phyloP scores from a whole-genome alignment of 1,140 invertebrate species.

The Atta texana region DNA sequence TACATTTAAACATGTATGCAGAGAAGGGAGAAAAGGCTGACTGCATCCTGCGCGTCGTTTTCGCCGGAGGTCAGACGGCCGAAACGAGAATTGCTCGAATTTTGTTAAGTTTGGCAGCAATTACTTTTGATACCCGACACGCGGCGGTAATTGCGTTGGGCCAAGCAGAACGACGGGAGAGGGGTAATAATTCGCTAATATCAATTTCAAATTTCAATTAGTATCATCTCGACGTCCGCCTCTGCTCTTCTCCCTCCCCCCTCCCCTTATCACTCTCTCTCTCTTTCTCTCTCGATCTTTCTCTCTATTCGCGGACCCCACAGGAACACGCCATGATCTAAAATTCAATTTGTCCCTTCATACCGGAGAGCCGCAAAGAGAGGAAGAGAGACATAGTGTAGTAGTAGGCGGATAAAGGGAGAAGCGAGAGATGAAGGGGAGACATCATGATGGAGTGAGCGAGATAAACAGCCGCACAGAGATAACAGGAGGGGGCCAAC shows the following conservation, averaged over 20 bases:
- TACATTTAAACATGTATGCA: slow-evolving; percentile 35
- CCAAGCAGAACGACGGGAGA: slow-evolving; percentile 75
- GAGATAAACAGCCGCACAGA: slow-evolving; percentile 53
- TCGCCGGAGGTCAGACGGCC: slow-evolving; percentile 71
- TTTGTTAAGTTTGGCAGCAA: slow-evolving; percentile 82
- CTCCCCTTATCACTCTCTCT: slow-evolving; percentile 57
- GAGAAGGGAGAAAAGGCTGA: slow-evolving; percentile 3
- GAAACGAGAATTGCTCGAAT: slow-evolving; percentile 78
- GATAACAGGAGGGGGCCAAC: slow-evolving; percentile 22
- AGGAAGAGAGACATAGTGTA: slow-evolving; percentile 68
- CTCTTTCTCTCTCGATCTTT: slow-evolving; percentile 49
- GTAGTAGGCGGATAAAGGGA: slow-evolving; percentile 16
- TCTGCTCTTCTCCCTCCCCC: slow-evolving; percentile 54
- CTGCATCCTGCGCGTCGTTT: slow-evolving; percentile 37
- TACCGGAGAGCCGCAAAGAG: slow-evolving; percentile 75
- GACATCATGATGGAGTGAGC: slow-evolving; percentile 60
- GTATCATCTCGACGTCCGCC: slow-evolving; percentile 85
- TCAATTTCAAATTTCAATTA: slow-evolving; percentile 88
- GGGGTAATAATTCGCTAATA: slow-evolving; percentile 86
- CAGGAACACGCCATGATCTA: slow-evolving; percentile 85
- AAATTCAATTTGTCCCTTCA: slow-evolving; percentile 87
- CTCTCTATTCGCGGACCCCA: slow-evolving; percentile 73
- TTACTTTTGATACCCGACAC: slow-evolving; percentile 84
- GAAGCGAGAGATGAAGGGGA: slow-evolving; percentile 42
- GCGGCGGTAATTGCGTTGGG: slow-evolving; percentile 83